Evolutionary conservation across 2,888 invertebrate genomes (phyloP).

Genomic region (Drosophila helvetica): DNA sequence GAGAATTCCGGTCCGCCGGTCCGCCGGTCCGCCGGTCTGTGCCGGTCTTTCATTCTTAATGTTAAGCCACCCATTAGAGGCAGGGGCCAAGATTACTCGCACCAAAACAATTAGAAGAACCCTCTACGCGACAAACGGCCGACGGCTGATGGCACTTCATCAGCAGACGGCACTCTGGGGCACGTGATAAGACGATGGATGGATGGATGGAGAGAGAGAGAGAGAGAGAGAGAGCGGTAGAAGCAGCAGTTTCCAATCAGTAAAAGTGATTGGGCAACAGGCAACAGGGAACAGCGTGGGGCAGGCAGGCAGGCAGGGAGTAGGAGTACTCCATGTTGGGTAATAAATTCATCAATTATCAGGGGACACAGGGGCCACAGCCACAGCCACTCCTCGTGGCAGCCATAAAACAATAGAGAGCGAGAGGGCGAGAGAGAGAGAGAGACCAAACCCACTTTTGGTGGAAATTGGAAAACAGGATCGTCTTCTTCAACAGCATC

Average conservation of each 20-base stretch:
- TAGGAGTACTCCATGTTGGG: conserved; percentile 20
- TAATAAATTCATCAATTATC: conserved; percentile 55
- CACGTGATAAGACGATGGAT: conserved; percentile 25
- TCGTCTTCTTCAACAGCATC: conserved; percentile 12
- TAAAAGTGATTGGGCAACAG: conserved; percentile 22
- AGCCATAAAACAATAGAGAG: conserved; percentile 24
- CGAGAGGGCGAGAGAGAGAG: not conserved
- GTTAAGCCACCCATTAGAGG: conserved; percentile 25
- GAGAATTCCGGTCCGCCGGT: conserved; percentile 11
- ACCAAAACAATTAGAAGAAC: conserved; percentile 14
- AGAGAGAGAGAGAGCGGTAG: not conserved
- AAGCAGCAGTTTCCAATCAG: conserved; percentile 13
- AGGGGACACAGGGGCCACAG: conserved; percentile 11
- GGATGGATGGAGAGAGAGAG: not conserved
- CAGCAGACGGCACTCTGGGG: conserved; percentile 4
- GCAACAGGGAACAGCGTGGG: not conserved
- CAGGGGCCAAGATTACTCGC: conserved; percentile 6
- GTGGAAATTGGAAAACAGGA: conserved; percentile 27
- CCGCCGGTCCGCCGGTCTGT: not conserved
- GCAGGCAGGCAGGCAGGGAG: not conserved
- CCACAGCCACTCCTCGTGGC: conserved; percentile 15
- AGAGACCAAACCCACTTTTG: conserved; percentile 15
- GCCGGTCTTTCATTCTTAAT: not conserved
- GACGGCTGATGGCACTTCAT: not conserved
- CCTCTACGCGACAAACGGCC: not conserved